These are phyloP conservation scores for Yponomeuta sedellus DNA, from an alignment of 2,888 invertebrate genomes.

Conservation along the genomic window DNA sequence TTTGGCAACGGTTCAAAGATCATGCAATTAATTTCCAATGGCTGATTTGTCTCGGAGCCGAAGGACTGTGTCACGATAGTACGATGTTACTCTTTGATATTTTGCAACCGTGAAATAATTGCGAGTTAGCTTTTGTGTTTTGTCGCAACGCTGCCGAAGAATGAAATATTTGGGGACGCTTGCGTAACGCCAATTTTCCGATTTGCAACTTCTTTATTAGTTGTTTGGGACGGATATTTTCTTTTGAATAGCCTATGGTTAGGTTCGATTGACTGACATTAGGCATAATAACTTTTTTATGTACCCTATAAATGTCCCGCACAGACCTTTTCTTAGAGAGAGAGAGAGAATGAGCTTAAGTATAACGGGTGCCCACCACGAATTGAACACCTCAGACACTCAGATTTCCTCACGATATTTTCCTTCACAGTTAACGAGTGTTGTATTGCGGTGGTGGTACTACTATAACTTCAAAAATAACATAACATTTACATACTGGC, in stretches of 20 bases:
- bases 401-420: too few species aligned
- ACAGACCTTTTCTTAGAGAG: too few species aligned
- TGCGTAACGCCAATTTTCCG: slow-evolving; percentile 41
- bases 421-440: too few species aligned
- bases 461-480: too few species aligned
- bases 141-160: slow-evolving; percentile 34
- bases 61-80: slow-evolving; percentile 54
- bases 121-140: slow-evolving; percentile 27
- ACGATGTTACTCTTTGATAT: slow-evolving; percentile 45
- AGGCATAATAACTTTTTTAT: too few species aligned
- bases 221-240: slow-evolving; percentile 28
- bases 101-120: slow-evolving; percentile 53
- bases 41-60: slow-evolving; percentile 49
- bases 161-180: slow-evolving; percentile 54
- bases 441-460: too few species aligned
- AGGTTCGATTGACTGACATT: too few species aligned
- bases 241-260: neutral
- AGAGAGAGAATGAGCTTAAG: too few species aligned
- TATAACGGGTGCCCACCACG: too few species aligned
- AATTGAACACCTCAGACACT: too few species aligned
- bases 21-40: slow-evolving; percentile 62
- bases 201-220: slow-evolving; percentile 59
- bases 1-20: slow-evolving; percentile 65
- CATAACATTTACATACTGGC: too few species aligned
- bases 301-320: too few species aligned